Evolutionary conservation across 2,797 vertebrate genomes (phyloP).

Genomic region (Lacerta bilineata): DNA sequence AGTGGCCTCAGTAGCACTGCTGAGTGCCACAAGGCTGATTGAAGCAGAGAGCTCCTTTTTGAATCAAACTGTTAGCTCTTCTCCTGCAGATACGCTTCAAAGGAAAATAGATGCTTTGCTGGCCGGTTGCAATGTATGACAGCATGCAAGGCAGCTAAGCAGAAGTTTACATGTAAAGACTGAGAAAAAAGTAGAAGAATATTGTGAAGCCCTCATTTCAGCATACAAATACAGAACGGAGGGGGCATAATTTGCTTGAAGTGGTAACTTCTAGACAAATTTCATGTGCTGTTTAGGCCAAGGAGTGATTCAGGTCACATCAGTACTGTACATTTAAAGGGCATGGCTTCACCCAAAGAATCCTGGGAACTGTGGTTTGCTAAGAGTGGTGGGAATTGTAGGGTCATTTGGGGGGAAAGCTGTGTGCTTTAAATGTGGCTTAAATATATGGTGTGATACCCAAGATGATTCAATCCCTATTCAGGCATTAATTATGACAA

Average conservation of each 20-base stretch:
- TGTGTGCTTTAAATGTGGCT: too few relatives aligned
- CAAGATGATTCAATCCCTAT: too few relatives aligned
- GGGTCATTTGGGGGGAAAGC: too few relatives aligned
- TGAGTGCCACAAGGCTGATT: accelerated
- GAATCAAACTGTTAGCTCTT: not conserved
- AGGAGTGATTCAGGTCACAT: not conserved
- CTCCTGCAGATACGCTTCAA: not conserved
- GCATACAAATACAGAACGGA: not conserved
- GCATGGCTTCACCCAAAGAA: too few relatives aligned
- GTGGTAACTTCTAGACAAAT: not conserved
- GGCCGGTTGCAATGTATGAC: not conserved
- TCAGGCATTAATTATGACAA: too few relatives aligned
- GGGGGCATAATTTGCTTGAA: not conserved
- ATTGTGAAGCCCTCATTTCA: conserved; percentile 6
- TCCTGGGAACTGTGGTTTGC: too few relatives aligned
- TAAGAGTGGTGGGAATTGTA: too few relatives aligned
- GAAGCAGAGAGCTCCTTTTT: not conserved
- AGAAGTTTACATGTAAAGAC: conserved; percentile 30
- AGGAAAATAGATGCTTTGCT: conserved; percentile 12
- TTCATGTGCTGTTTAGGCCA: not conserved
- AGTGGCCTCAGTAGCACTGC: not conserved
- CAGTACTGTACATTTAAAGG: not conserved
- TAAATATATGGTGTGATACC: too few relatives aligned
- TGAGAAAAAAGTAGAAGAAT: not conserved
- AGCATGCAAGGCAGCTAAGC: not conserved